Evolutionary conservation across 2,113 vertebrate genomes (phyloP), one percentile per base, ranked within the genome.

Genomic region (Cercocebus atys): DNA sequence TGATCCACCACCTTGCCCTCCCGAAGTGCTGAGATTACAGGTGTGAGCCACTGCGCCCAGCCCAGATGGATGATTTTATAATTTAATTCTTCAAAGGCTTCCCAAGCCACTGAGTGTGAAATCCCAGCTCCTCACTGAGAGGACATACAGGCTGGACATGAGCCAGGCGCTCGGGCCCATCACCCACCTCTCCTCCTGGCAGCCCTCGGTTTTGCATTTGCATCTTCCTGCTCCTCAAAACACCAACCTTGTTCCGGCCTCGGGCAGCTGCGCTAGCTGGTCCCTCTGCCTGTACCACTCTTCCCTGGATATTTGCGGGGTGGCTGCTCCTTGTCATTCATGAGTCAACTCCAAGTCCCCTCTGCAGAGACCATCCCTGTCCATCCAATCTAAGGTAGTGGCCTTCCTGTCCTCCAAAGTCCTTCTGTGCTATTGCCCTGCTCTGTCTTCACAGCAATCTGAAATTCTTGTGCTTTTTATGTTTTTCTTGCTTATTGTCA

Each of bases 101-200:
- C 40, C 45, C 25, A 84, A 88, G 47, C 40, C n/a, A 17, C 40
- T 76, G 16, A 12, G 23, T 27, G 8, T 79, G 4, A 66, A 73
- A 75, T 35, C 47, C 43, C 61, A 55, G 38, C 59, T 79, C 55
- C 55, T 66, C 14, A 2, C 18, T 18, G n/a, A 59, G 40, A 79
- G 1, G 8, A 25, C 10, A 2, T 6, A 0, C 11, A 22, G 32
- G 30, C 23, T 3, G 0, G 4, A 12, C 0, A 20, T 11, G 23
- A 43, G 18, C 35, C 1, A 11, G 22, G 25, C 0, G 0, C 25
- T 5, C 1, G 0, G 25, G 81, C 4, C 12, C 43, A 14, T 35
- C 38, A 17, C 40, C 8, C 40, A 1, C 13, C 3, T 16, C 23
- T 3, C 40, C 3, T 85, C 35, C 38, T 66, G 25, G 38, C 0